These are phyloP conservation scores for Paramormyrops hopkinsi DNA, from an alignment of 2,797 vertebrate genomes.

Conservation along the genomic window DNA sequence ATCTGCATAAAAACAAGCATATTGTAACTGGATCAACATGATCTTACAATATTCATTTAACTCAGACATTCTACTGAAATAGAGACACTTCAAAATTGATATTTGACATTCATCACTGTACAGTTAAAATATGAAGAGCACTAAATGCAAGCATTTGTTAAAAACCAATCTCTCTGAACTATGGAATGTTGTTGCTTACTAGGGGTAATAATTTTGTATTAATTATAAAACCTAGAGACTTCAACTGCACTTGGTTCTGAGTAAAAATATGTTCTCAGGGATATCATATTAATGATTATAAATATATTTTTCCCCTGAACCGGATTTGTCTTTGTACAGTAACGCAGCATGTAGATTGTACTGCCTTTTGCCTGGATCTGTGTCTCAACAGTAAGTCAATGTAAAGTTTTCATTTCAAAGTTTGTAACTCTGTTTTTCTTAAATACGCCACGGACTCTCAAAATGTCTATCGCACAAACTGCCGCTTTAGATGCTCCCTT, in stretches of 20 bases:
- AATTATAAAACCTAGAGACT: conserved; percentile 1
- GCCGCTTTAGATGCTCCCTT: not conserved
- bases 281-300: not conserved
- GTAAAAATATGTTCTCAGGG: conserved; percentile 51
- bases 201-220: not conserved
- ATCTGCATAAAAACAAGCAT: not conserved
- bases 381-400: not conserved
- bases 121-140: not conserved
- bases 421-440: not conserved
- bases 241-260: conserved; percentile 52
- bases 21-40: not conserved
- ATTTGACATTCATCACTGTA: not conserved
- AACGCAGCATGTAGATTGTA: not conserved
- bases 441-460: not conserved
- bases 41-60: not conserved
- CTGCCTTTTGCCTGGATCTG: not conserved
- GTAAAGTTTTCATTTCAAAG: not conserved
- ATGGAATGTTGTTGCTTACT: conserved; percentile 24
- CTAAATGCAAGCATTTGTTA: not conserved
- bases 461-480: not conserved
- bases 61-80: not conserved
- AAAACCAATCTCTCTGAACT: conserved; percentile 29
- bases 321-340: not conserved
- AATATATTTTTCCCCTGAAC: not conserved
- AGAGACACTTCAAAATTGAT: not conserved